Evolutionary conservation across 2,888 invertebrate species (phyloP), one percentile per base, ranked within the genome.

Genomic region (Apamea sordens): DNA sequence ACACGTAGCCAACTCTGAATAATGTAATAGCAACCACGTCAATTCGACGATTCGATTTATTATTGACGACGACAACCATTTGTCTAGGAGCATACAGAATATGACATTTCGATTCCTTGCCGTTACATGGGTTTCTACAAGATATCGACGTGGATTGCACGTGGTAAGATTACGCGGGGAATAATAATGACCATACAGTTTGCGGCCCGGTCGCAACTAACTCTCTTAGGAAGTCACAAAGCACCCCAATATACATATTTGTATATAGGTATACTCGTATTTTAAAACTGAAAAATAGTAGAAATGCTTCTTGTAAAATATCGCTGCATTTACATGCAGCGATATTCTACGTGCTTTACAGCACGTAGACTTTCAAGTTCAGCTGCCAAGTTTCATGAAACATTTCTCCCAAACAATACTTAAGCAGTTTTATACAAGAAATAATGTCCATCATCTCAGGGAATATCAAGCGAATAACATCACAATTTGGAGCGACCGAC

Each of bases 301-400:
- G 32, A 47, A 21, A 28, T 10, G 0, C 47, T 65, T 47, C 28
- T n/a, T 2, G 0, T 41, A 65, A 79, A 36, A 56, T 67, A 77
- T 44, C 15, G n/a, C 67, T 24, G 8, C 36, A 78, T 32, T 1
- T 28, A n/a, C n/a, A n/a, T n/a, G n/a, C n/a, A n/a, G n/a, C n/a
- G n/a, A n/a, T n/a, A n/a, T n/a, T n/a, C n/a, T n/a, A n/a, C n/a
- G n/a, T n/a, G n/a, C n/a, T n/a, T n/a, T n/a, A 36, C 24, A 78
- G 28, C 59, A 53, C 44, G 61, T 28, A 61, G 32, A 28, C 61
- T 47, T 15, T n/a, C 36, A 69, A 80, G 32, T 61, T 53, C 18
- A 79, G 70, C 36, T 81, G 85, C 85, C 64, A 85, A 81, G 44
- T 85, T 71, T 67, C 59, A 44, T 65, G 28, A 70, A 69, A 85